Evolutionary conservation across 2,113 vertebrate genomes (phyloP).

Genomic region (Anser brachyrhynchus): DNA sequence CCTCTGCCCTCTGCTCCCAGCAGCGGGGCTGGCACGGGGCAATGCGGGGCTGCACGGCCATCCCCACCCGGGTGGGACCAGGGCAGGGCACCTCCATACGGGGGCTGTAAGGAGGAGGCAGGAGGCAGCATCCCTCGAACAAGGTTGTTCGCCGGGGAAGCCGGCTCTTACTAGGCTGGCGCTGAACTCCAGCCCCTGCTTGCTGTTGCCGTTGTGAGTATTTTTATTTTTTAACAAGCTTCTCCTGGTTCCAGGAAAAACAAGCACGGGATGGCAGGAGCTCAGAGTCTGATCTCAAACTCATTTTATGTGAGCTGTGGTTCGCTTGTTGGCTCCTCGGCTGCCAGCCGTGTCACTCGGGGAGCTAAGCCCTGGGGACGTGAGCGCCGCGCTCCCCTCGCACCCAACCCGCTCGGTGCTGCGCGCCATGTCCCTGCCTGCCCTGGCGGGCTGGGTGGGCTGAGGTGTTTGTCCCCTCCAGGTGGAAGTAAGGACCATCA

Average conservation of each 20-base stretch:
- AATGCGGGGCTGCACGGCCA: not conserved
- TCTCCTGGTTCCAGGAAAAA: constrained; percentile 23
- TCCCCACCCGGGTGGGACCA: not conserved
- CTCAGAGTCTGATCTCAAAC: constrained; percentile 20
- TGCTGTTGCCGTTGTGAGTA: not conserved
- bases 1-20: too few relatives aligned
- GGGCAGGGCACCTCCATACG: not conserved
- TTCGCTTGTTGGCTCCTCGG: not conserved
- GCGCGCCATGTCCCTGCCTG: not conserved
- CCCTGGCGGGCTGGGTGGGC: too few relatives aligned
- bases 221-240: constrained; percentile 11
- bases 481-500: too few relatives aligned
- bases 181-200: not conserved
- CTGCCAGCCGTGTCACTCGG: not conserved
- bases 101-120: not conserved
- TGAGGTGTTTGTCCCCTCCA: not conserved
- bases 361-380: not conserved
- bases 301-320: not conserved
- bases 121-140: not conserved
- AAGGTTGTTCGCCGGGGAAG: not conserved
- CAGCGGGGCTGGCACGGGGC: not conserved
- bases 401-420: not conserved
- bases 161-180: not conserved
- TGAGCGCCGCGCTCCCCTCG: not conserved
- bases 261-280: not conserved